Base-by-base conservation (phyloP, 2,113 vertebrate species). In the Ceratotherium simum region DNA sequence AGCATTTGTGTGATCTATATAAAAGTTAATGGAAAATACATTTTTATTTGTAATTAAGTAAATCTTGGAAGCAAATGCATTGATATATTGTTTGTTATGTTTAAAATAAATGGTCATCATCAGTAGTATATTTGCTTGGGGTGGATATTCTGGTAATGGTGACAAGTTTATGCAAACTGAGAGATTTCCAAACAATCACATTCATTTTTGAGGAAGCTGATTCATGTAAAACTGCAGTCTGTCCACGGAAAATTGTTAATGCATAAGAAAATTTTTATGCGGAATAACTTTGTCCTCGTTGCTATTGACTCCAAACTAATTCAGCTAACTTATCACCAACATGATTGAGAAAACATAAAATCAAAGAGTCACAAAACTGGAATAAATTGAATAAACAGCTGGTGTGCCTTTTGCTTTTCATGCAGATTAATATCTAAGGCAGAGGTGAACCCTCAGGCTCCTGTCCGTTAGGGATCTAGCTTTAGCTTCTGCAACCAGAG, bases 271-370 rank as follows among this genome's bases (percentile, higher is more conserved):
- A 91, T 91, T 51, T 97, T 82, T 83, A 82, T 39, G 42, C 23
- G 21, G 54, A 87, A 83, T 96, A 42, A 78, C n/a, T 89, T 78
- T 82, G n/a, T 86, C 27, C 21, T 88, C 62, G 36, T 82, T 82
- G 78, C 62, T 86, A 42, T 29, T 70, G 51, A 75, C 56, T 94
- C 9, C 39, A 83, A 64, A 88, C 2, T 75, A 92, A 69, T 93
- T 90, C 39, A 86, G 51, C 58, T 80, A 86, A 82, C 25, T 64
- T 42, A 51, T 70, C 62, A 58, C 20, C 5, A 42, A 58, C 25
- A 51, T 36, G 29, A 39, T 76, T 51, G 42, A 69, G 64, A 54
- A 90, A 81, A 75, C 29, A 78, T 14, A 54, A 58, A 92, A 89
- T 70, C 36, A 73, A 90, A 95, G 64, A 17, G 39, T 73, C 12